A percentile compares a stretch with the other conserved stretches of the same genome.
Conservation (phyloP, 2,113 vertebrate genomes). For the Aegithalos caudatus region DNA sequence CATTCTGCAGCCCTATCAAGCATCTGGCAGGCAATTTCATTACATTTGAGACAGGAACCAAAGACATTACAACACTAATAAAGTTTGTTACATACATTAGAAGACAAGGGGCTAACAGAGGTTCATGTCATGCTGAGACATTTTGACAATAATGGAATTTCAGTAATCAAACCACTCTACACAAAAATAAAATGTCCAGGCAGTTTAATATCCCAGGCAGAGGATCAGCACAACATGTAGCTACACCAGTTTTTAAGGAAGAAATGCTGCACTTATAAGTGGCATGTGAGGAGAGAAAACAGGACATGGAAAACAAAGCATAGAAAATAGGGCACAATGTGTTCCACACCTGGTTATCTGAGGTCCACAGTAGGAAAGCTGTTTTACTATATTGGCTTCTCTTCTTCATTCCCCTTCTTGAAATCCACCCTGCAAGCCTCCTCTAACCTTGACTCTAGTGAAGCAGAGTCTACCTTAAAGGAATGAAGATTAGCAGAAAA, state of each 20-base stretch:
- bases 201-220: background rate
- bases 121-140: background rate
- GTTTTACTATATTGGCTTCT: background rate
- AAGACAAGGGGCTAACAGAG: background rate
- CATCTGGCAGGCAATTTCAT: background rate
- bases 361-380: background rate
- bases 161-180: background rate
- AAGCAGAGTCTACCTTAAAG: background rate
- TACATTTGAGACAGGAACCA: background rate
- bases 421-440: background rate
- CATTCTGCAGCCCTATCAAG: background rate
- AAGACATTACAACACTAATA: constrained; percentile 12
- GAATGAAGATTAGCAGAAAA: background rate
- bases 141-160: constrained; percentile 14
- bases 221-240: background rate
- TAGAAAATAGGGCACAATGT: background rate
- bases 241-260: background rate
- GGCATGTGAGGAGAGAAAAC: background rate
- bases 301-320: background rate
- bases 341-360: background rate
- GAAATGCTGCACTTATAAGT: background rate
- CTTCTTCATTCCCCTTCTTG: background rate
- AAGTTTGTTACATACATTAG: background rate
- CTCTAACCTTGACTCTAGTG: background rate
- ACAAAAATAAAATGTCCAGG: background rate